Base-by-base conservation (phyloP, 1,140 invertebrate genomes). In the Anagrus nilaparvatae region DNA sequence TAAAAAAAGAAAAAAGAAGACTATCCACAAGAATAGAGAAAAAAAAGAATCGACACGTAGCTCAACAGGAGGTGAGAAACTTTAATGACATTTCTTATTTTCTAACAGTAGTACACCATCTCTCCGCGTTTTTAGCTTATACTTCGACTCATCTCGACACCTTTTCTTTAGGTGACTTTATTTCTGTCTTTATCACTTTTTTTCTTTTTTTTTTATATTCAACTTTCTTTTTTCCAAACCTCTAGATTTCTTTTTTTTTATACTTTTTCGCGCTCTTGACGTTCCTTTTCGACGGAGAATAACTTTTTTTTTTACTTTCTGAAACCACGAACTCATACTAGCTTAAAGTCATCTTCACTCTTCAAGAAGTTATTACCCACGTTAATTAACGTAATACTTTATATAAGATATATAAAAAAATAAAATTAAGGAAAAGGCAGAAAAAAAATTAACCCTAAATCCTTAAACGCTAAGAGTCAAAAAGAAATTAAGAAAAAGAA, bases 51-150 rank as follows among this genome's bases (percentile, higher is more conserved):
- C 51, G 49, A 55, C 49, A 49, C 51, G 35, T 43, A 36, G 35
- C 28, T 49, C 45, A 20, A 14, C 3, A 16, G 32, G 40, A 47
- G n/a, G n/a, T n/a, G 46, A 46, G 49, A 55, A 53, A 53, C 53
- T 55, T 55, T 55, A 55, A 55, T 55, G 51, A 55, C 51, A 53
- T 55, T 55, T 55, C 53, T 55, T 55, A 55, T 53, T 53, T n/a
- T 53, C 48, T 37, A 40, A 43, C 38, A 40, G 29, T 35, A 47
- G 21, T 35, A n/a, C n/a, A n/a, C n/a, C n/a, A n/a, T n/a, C n/a
- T n/a, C 28, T 42, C 45, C 20, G 19, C 42, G 44, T 23, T 40
- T 37, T 17, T n/a, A n/a, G n/a, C n/a, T n/a, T n/a, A n/a, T n/a
- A n/a, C n/a, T n/a, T 40, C 40, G 25, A 47, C 45, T 41, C 33